phyloP scores from a whole-genome alignment of 2,797 vertebrate species.

The Semotilus atromaculatus region DNA sequence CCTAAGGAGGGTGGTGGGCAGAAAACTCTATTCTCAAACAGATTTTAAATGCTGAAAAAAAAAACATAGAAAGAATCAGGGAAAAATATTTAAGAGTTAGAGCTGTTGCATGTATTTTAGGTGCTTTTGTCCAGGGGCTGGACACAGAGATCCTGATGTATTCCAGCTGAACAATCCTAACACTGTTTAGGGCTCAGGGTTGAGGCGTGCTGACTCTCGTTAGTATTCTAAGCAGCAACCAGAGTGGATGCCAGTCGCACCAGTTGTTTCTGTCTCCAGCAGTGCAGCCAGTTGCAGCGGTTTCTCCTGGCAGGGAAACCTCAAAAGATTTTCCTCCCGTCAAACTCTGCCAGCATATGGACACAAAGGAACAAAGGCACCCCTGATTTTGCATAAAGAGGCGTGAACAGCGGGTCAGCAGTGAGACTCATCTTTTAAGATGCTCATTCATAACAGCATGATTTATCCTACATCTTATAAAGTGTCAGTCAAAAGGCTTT shows the following conservation, averaged over 20 bases:
- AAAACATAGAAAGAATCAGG: neutral
- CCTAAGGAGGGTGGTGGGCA: neutral
- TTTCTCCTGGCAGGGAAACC: conserved; percentile 52
- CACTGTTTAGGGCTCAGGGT: conserved; percentile 43
- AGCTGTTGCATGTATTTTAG: conserved; percentile 10
- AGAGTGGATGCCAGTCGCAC: conserved; percentile 68
- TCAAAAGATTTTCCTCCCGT: conserved; percentile 59
- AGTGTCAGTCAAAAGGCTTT: conserved; percentile 40
- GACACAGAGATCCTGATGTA: conserved; percentile 23
- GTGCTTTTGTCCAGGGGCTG: neutral
- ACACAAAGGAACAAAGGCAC: conserved; percentile 58
- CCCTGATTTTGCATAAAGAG: conserved; percentile 44
- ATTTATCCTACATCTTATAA: conserved; percentile 45
- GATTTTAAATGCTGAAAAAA: neutral
- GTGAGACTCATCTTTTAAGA: conserved; percentile 27
- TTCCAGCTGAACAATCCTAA: conserved; percentile 50
- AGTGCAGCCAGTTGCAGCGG: conserved; percentile 70
- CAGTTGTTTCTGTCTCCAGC: conserved; percentile 69
- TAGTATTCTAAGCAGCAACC: conserved; percentile 72
- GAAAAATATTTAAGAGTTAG: neutral
- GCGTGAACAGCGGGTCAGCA: conserved; percentile 24
- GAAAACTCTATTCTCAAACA: neutral
- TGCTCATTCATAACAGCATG: conserved; percentile 20
- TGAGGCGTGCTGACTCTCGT: conserved; percentile 26
- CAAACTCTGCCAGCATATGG: conserved; percentile 65